phyloP scores from a whole-genome alignment of 2,113 vertebrate genomes.

The Electrona antarctica region DNA sequence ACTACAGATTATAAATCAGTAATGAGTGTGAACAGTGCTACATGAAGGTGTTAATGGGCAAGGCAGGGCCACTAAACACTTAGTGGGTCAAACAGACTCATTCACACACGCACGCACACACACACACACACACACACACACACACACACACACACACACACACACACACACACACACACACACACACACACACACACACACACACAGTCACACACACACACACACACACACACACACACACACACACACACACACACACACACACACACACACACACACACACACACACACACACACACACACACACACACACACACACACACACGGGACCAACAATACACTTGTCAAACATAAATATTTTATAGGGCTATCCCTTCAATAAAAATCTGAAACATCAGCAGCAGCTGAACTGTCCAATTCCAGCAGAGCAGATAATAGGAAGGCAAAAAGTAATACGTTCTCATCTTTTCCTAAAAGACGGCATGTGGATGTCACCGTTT shows the following conservation, averaged over 20 bases:
- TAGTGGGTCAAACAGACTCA: background rate
- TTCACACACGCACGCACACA: background rate
- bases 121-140: slow-evolving; percentile 20
- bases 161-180: slow-evolving; percentile 1
- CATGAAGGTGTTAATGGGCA: slow-evolving; percentile 45
- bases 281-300: background rate
- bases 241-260: background rate
- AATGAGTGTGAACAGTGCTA: slow-evolving; percentile 42
- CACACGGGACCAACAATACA: background rate
- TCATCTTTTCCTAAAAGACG: slow-evolving; percentile 17
- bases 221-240: background rate
- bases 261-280: background rate
- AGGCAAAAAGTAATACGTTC: slow-evolving; percentile 14
- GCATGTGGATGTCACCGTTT: slow-evolving; percentile 6
- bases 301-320: background rate
- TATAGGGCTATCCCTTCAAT: too few species aligned
- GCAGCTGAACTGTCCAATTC: slow-evolving; percentile 13
- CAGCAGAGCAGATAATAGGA: slow-evolving; percentile 30
- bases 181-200: slow-evolving; percentile 1
- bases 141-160: slow-evolving; percentile 24
- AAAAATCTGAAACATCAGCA: slow-evolving; percentile 7
- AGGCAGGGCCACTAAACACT: slow-evolving; percentile 36
- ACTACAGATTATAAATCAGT: too few species aligned
- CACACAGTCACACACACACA: slow-evolving; percentile 1
- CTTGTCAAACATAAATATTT: too few species aligned